These are phyloP conservation scores for Lindbergichthys nudifrons DNA, from an alignment of 2,797 vertebrate genomes.

Conservation along the genomic window DNA sequence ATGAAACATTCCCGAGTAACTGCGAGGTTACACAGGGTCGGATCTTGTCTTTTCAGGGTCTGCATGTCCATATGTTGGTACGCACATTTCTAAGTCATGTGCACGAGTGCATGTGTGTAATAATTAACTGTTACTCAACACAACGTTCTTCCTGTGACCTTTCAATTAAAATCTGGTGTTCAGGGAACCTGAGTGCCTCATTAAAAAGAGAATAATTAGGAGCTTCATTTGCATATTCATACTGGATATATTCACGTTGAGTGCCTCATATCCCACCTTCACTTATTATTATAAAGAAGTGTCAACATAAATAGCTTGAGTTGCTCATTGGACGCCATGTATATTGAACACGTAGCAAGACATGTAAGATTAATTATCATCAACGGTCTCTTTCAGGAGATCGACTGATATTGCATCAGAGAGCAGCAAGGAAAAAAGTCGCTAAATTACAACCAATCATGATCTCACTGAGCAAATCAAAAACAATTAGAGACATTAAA, in stretches of 20 bases:
- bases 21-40: conserved; percentile 11
- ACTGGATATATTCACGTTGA: conserved; percentile 5
- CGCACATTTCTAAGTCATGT: conserved; percentile 6
- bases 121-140: conserved; percentile 32
- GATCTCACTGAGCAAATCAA: conserved; percentile 52
- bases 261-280: not conserved
- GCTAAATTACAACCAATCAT: conserved; percentile 55
- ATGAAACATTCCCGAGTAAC: not conserved
- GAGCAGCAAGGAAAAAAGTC: conserved; percentile 36
- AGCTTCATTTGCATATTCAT: conserved; percentile 9
- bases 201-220: conserved; percentile 40
- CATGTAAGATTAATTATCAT: not conserved
- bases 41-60: conserved; percentile 3
- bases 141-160: conserved; percentile 24
- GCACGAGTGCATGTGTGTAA: conserved; percentile 4
- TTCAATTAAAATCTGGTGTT: conserved; percentile 38
- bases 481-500: conserved; percentile 58
- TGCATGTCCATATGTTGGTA: conserved; percentile 2
- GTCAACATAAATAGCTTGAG: not conserved
- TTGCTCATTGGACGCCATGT: not conserved
- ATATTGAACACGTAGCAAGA: not conserved
- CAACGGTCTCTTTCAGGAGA: conserved; percentile 16
- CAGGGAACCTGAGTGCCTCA: conserved; percentile 19
- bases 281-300: conserved; percentile 1
- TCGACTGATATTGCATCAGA: conserved; percentile 16